Conservation (phyloP, 1,140 invertebrate species). For the Aphaenogaster floridana region DNA sequence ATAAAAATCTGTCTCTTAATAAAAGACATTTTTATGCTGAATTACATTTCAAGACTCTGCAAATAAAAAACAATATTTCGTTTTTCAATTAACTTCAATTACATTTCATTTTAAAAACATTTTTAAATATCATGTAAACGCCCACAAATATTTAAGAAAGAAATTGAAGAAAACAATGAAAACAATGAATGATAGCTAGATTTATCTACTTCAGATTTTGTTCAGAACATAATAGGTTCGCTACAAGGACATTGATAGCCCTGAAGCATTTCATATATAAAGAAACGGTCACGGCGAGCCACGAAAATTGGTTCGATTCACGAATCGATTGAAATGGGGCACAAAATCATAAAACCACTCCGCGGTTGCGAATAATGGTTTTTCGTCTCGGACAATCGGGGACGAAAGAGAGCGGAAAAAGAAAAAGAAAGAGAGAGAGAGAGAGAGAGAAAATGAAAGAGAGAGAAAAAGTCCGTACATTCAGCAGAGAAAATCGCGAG, state of each 20-base stretch:
- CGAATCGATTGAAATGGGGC: slow-evolving; percentile 73
- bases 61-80: not conserved
- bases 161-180: not conserved
- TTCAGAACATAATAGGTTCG: not conserved
- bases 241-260: not conserved
- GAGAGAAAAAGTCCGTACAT: slow-evolving; percentile 39
- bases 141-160: not conserved
- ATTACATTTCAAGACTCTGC: not conserved
- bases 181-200: not conserved
- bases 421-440: not conserved
- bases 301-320: slow-evolving; percentile 59
- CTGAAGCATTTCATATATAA: not conserved
- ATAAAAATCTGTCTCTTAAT: not conserved
- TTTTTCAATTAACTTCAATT: not conserved
- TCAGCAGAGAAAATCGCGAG: slow-evolving; percentile 67
- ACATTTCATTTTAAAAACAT: not conserved
- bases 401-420: not conserved
- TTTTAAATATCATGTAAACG: not conserved
- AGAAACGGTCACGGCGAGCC: not conserved
- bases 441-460: not conserved
- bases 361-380: slow-evolving; percentile 67
- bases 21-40: not conserved
- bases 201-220: slow-evolving; percentile 5
- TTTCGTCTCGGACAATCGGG: slow-evolving; percentile 24
- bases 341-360: slow-evolving; percentile 76